Conservation (phyloP, 2,113 vertebrate genomes). For the Egretta garzetta region DNA sequence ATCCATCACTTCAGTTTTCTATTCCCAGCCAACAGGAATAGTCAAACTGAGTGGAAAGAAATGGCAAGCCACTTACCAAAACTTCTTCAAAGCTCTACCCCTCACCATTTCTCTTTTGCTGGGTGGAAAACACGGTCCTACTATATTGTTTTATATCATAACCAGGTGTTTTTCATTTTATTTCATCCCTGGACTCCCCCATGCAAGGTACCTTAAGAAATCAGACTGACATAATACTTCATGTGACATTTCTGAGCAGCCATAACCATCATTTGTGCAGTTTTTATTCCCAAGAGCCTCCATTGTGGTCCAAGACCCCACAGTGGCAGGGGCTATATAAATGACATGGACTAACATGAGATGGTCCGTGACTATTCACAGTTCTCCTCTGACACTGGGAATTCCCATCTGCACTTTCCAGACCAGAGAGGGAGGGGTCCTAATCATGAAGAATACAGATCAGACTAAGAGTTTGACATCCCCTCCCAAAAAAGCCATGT, state of each 20-base stretch:
- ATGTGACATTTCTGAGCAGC: neutral
- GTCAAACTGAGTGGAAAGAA: neutral
- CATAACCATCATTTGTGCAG: neutral
- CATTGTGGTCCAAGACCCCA: neutral
- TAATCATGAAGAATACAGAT: neutral
- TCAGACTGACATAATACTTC: neutral
- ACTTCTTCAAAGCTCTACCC: neutral
- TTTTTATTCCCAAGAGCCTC: neutral
- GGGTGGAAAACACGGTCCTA: neutral
- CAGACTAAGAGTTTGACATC: neutral
- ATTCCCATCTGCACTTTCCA: neutral
- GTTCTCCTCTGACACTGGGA: neutral
- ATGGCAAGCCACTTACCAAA: neutral
- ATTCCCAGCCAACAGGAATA: neutral
- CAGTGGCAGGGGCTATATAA: neutral
- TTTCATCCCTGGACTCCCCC: neutral
- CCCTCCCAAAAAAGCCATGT: neutral
- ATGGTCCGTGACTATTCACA: neutral
- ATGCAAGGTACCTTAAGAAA: neutral
- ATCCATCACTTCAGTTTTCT: conserved; percentile 57
- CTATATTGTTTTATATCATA: neutral
- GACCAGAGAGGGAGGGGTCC: neutral
- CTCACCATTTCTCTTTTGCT: neutral
- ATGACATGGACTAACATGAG: neutral
- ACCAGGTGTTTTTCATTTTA: neutral